Evolutionary conservation across 2,797 vertebrate genomes (phyloP).

Genomic region (Tachyglossus aculeatus): DNA sequence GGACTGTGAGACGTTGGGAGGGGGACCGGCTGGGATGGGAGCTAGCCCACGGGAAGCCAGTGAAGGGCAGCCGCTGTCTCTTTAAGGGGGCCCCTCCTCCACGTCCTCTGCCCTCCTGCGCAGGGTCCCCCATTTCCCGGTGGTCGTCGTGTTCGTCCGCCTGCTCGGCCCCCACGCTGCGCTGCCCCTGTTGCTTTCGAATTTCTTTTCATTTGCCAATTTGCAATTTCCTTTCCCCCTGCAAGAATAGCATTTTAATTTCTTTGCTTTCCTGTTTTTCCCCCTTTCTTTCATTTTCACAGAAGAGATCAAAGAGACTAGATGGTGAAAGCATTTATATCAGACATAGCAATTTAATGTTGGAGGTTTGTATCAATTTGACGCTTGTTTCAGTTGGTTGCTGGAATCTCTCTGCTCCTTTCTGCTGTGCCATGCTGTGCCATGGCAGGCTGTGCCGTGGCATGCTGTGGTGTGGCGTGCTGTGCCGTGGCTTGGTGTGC

Average conservation of each 20-base stretch:
- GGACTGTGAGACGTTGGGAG: too few relatives aligned
- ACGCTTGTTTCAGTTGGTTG: constrained; percentile 79
- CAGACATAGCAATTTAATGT: constrained; percentile 99
- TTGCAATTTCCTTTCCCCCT: constrained; percentile 63
- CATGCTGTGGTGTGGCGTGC: constrained; percentile 74
- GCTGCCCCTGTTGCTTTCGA: constrained; percentile 61
- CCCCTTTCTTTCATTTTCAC: constrained; percentile 83
- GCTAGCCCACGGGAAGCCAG: too few relatives aligned
- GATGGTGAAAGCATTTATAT: constrained; percentile 99
- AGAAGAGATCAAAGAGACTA: constrained; percentile 99
- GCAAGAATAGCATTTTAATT: constrained; percentile 78
- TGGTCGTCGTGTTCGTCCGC: constrained; percentile 16
- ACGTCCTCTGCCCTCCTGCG: constrained; percentile 53
- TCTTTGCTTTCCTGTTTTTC: constrained; percentile 79
- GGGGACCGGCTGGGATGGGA: too few relatives aligned
- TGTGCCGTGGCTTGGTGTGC: too few relatives aligned
- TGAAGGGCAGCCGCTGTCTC: constrained; percentile 70
- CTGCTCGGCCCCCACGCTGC: constrained; percentile 53
- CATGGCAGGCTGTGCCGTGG: constrained; percentile 66
- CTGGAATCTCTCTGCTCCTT: constrained; percentile 71
- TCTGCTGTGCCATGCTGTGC: constrained; percentile 64
- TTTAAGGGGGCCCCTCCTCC: constrained; percentile 67
- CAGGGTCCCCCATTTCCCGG: constrained; percentile 31
- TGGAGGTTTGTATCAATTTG: constrained; percentile 98
- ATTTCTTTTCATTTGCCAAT: constrained; percentile 74